These are phyloP conservation scores for Agelaius tricolor DNA, from an alignment of 2,113 vertebrate species.

Conservation along the genomic window DNA sequence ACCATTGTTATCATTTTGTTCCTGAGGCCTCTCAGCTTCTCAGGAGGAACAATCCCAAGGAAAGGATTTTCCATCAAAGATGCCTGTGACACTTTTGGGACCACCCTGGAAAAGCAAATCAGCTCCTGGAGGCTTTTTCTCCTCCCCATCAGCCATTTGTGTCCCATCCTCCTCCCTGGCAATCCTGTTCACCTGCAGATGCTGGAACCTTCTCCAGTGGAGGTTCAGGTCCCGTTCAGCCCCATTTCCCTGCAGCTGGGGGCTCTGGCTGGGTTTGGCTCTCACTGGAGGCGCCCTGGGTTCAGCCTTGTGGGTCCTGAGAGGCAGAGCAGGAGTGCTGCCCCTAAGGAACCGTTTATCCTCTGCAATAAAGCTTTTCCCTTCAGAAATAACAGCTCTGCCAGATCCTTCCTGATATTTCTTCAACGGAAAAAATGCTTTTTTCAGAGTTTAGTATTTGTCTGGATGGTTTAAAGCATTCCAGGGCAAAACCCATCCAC, in stretches of 20 bases:
- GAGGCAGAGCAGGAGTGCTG: neutral
- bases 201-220: neutral
- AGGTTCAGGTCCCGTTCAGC: neutral
- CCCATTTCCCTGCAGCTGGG: neutral
- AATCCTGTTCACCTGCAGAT: neutral
- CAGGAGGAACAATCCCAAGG: too few species aligned
- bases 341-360: neutral
- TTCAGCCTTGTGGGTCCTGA: rapidly evolving
- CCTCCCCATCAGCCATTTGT: neutral
- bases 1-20: too few species aligned
- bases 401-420: neutral
- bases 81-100: neutral
- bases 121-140: neutral
- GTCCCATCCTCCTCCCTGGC: neutral
- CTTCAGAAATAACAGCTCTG: neutral
- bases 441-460: neutral
- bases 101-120: neutral
- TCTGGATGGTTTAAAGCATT: neutral
- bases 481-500: neutral
- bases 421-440: neutral
- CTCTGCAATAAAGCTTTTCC: neutral
- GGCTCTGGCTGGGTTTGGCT: neutral
- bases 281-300: too few species aligned
- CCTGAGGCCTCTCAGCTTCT: too few species aligned
- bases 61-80: too few species aligned